Conservation (phyloP, 2,888 invertebrate species). For the Operophtera brumata region DNA sequence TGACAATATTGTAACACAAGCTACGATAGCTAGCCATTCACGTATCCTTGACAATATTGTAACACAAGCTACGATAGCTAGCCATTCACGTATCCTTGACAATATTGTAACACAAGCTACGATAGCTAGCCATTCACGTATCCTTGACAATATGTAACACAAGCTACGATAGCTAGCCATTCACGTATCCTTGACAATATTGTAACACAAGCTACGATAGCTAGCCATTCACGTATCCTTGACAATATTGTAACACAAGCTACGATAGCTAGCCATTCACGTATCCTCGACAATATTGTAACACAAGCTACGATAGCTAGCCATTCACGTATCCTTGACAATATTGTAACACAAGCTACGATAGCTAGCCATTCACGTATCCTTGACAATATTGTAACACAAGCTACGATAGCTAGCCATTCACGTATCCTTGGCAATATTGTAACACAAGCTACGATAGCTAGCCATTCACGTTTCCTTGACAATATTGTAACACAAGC, state of each 20-base stretch:
- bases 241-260: background rate
- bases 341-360: background rate
- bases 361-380: background rate
- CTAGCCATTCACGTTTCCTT: background rate
- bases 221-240: background rate
- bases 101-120: background rate
- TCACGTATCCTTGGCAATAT: background rate
- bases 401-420: too few species aligned
- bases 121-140: too few species aligned
- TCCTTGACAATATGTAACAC: background rate
- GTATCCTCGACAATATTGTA: background rate
- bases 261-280: too few species aligned
- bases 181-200: background rate
- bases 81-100: background rate
- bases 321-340: background rate
- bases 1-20: background rate
- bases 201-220: background rate
- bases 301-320: too few species aligned
- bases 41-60: background rate
- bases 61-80: too few species aligned
- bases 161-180: too few species aligned
- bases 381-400: background rate
- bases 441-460: background rate
- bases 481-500: background rate
- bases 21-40: too few species aligned